These are phyloP conservation scores for Melinaea marsaeus DNA, from an alignment of 2,888 invertebrate genomes.

Conservation along the genomic window DNA sequence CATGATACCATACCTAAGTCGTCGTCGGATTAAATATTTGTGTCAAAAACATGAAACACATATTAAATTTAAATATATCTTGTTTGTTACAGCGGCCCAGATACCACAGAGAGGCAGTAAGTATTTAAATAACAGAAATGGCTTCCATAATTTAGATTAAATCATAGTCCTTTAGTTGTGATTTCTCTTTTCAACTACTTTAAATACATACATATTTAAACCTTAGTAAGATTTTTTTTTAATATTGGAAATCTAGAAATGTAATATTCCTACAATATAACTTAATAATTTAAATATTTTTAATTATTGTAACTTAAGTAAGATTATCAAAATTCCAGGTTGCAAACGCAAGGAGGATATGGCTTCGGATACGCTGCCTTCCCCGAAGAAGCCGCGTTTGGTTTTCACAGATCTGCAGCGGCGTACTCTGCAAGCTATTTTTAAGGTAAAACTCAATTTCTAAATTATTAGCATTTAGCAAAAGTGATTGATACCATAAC, in stretches of 20 bases:
- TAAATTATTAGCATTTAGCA: slow-evolving; percentile 4
- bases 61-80: slow-evolving; percentile 37
- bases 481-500: background rate
- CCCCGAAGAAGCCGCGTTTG: slow-evolving; percentile 99
- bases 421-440: slow-evolving; percentile 99
- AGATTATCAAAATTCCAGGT: slow-evolving; percentile 71
- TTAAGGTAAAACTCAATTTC: slow-evolving; percentile 84
- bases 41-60: background rate
- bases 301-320: background rate
- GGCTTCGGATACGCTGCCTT: slow-evolving; percentile 89
- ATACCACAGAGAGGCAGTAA: slow-evolving; percentile 93
- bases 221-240: no score
- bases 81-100: slow-evolving; percentile 90
- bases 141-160: slow-evolving; percentile 4
- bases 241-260: no score
- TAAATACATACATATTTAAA: no score
- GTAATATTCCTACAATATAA: no score
- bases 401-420: slow-evolving; percentile 99
- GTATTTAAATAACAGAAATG: slow-evolving; percentile 60
- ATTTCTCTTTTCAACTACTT: no score
- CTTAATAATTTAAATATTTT: no score
- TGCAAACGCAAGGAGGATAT: slow-evolving; percentile 98
- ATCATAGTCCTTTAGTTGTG: slow-evolving; percentile 1
- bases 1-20: no score
- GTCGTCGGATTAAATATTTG: slow-evolving; percentile 1